phyloP scores from a whole-genome alignment of 2,113 vertebrate species.

The Urocitellus parryii region DNA sequence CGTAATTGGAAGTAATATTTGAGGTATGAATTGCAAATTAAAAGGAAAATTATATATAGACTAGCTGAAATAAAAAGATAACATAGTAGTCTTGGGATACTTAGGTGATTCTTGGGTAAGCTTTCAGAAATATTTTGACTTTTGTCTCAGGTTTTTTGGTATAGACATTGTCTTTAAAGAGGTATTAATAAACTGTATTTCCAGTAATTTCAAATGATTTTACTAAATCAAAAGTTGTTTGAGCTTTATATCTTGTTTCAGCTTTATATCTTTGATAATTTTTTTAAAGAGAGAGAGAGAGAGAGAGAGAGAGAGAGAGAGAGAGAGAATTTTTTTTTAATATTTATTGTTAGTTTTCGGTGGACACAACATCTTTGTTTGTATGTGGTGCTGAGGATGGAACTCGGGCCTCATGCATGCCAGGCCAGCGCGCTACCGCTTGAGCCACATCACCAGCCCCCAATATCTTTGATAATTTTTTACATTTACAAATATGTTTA shows the following conservation, averaged over 20 bases:
- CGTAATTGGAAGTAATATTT: neutral
- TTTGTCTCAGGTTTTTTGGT: neutral
- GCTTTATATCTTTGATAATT: neutral
- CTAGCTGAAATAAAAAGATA: neutral
- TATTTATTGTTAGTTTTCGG: too few species aligned
- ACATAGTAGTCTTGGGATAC: neutral
- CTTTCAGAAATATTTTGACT: neutral
- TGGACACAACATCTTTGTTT: too few species aligned
- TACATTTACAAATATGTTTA: neutral
- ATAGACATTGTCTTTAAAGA: neutral
- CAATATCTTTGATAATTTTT: neutral
- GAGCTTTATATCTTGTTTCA: neutral
- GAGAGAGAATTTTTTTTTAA: too few species aligned
- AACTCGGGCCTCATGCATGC: too few species aligned
- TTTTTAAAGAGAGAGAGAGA: neutral
- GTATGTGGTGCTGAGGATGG: too few species aligned
- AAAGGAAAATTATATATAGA: neutral
- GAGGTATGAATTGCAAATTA: neutral
- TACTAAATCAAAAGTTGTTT: neutral
- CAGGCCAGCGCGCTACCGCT: too few species aligned
- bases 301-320: too few species aligned
- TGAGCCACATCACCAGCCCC: too few species aligned
- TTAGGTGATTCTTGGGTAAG: neutral
- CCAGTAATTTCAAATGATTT: neutral
- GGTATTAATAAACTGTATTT: neutral